Evolutionary conservation across 2,797 vertebrate species (phyloP).

Genomic region (Apodemus agrarius): DNA sequence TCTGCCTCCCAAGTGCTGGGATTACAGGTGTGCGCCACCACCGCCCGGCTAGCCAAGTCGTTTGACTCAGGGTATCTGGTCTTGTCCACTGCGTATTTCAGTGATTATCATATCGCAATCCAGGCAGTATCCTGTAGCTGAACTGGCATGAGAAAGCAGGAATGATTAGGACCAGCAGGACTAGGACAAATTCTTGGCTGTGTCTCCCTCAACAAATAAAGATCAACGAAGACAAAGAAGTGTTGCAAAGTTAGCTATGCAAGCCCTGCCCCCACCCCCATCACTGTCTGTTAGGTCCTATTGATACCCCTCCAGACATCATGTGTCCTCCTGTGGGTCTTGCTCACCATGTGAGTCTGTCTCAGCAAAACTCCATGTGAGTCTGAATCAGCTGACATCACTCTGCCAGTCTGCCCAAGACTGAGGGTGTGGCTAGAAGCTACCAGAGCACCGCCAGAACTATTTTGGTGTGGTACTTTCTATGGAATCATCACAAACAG

Average conservation of each 20-base stretch:
- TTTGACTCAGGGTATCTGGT: no score
- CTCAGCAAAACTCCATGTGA: not conserved
- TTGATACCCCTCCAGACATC: not conserved
- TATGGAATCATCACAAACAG: not conserved
- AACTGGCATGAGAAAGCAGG: not conserved
- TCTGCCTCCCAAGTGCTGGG: no score
- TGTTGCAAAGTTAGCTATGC: not conserved
- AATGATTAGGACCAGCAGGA: not conserved
- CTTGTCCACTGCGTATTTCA: no score
- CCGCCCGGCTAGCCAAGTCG: no score
- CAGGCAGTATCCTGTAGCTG: not conserved
- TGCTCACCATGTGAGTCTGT: not conserved
- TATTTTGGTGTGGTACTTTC: not conserved
- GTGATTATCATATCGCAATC: no score
- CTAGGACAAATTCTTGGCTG: not conserved
- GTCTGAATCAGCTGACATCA: not conserved
- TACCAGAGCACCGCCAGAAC: not conserved
- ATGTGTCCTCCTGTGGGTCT: not conserved
- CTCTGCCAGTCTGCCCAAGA: not conserved
- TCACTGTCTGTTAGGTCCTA: not conserved
- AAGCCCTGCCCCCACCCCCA: not conserved
- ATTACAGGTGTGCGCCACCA: no score
- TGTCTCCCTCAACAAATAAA: not conserved
- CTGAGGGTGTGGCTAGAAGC: not conserved
- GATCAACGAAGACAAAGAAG: not conserved